A percentile compares a stretch with the other conserved stretches of the same genome.
phyloP scores from a whole-genome alignment of 2,113 vertebrate species.

The Theristicus caerulescens region DNA sequence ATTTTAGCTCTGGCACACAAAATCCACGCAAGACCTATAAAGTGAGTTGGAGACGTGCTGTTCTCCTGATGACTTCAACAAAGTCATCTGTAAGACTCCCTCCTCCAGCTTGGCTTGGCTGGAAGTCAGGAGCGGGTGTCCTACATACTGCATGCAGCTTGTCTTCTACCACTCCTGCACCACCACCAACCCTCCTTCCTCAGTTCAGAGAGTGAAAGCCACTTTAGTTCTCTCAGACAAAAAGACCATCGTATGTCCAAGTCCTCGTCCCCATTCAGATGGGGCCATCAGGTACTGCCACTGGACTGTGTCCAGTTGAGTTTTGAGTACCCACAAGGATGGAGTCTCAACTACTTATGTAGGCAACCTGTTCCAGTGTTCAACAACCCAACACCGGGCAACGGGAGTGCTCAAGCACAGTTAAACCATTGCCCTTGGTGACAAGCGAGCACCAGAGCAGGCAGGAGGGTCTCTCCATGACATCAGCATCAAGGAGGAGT shows the following conservation, averaged over 20 bases:
- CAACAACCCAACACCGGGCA: not conserved
- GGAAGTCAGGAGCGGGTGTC: not conserved
- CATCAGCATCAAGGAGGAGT: not conserved
- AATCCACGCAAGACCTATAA: not conserved
- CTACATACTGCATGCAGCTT: not conserved
- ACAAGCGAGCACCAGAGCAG: not conserved
- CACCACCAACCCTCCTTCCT: not conserved
- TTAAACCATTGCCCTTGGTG: not conserved
- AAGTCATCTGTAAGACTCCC: not conserved
- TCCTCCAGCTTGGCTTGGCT: not conserved
- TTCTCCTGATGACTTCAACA: not conserved
- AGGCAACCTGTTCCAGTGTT: not conserved
- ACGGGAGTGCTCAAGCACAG: not conserved
- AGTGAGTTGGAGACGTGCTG: not conserved
- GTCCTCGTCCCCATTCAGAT: not conserved
- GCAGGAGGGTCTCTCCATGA: not conserved
- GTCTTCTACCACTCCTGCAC: not conserved
- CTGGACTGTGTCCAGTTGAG: not conserved
- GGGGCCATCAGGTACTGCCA: not conserved
- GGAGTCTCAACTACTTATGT: not conserved
- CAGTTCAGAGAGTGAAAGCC: not conserved
- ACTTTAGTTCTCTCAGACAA: not conserved
- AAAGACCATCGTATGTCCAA: not conserved
- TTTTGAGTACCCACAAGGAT: not conserved
- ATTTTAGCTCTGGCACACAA: conserved; percentile 24